Conservation (phyloP, 2,888 invertebrate species). For the Noctua comes region DNA sequence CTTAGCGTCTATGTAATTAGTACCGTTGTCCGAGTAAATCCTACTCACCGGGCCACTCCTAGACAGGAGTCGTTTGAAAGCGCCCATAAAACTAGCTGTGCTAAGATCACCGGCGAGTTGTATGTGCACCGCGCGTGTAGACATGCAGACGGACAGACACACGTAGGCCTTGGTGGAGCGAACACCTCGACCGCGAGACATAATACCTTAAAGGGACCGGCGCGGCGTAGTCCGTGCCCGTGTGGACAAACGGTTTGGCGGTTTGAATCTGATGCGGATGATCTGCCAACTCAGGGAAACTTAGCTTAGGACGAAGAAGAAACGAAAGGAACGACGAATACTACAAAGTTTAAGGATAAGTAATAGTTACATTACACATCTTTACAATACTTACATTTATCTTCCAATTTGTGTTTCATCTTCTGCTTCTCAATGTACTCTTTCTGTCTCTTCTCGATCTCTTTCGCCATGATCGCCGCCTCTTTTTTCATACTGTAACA, state of each 20-base stretch:
- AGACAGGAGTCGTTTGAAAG: too few species aligned
- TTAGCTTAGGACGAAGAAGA: too few species aligned
- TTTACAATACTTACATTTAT: constrained; percentile 76
- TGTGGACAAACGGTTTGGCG: too few species aligned
- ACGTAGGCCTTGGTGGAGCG: not conserved
- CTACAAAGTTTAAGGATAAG: too few species aligned
- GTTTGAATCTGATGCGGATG: too few species aligned
- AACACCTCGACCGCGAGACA: not conserved
- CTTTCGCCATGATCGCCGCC: constrained; percentile 85
- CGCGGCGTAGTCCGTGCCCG: too few species aligned
- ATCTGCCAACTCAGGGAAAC: too few species aligned
- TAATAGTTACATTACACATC: too few species aligned
- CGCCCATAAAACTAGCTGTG: not conserved
- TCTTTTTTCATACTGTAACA: constrained; percentile 80
- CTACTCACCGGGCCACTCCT: too few species aligned
- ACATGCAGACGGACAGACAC: not conserved
- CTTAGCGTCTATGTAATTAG: too few species aligned
- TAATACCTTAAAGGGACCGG: not conserved
- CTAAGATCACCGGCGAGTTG: not conserved
- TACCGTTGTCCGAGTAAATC: too few species aligned
- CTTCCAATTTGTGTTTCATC: constrained; percentile 78
- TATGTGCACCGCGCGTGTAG: not conserved
- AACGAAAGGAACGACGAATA: too few species aligned
- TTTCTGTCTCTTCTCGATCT: constrained; percentile 86
- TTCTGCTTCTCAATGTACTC: constrained; percentile 84